Evolutionary conservation across 2,797 vertebrate genomes (phyloP), one percentile per base, ranked within the genome.

Genomic region (Darevskia nairensis): DNA sequence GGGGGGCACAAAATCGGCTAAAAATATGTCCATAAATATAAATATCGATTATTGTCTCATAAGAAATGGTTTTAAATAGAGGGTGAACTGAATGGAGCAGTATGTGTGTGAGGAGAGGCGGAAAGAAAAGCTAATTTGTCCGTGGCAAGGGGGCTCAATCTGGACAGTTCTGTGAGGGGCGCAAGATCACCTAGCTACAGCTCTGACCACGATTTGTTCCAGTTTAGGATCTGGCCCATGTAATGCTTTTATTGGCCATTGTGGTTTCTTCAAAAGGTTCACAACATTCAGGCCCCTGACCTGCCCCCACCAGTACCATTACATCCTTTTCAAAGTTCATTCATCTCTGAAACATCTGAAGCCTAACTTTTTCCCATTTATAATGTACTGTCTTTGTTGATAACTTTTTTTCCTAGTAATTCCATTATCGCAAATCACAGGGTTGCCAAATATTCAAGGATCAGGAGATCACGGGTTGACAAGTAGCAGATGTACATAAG

Each of bases 381-480:
- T 44, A 85, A 39, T 84, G 86, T 89, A 90, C 92, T 2, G 61
- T 83, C 92, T 96, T 95, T 89, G 82, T 90, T 92, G 92, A 92
- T 93, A 93, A 81, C 61, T 93, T 95, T 94, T 93, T 90, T 0
- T 5, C n/a, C 59, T 88, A 89, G 86, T 94, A 95, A 95, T 96
- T 95, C 95, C 90, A 92, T 95, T 95, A 95, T 64, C 76, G 90
- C 88, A 97, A 96, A 94, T 95, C 94, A 95, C 92, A 92, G 84
- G 86, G 92, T 90, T 95, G 88, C 91, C 94, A 96, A 95, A 96
- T 94, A 95, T 82, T 89, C 92, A 94, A 95, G 92, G 93, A 96
- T 92, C 93, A 96, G 93, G 94, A 94, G 93, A 96, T 92, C 94
- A 91, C 84, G 93, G 93, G 88, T 89, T 90, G 7, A 95, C 93